These are phyloP conservation scores for Linyphia triangularis DNA, from an alignment of 2,888 invertebrate genomes.

Conservation along the genomic window DNA sequence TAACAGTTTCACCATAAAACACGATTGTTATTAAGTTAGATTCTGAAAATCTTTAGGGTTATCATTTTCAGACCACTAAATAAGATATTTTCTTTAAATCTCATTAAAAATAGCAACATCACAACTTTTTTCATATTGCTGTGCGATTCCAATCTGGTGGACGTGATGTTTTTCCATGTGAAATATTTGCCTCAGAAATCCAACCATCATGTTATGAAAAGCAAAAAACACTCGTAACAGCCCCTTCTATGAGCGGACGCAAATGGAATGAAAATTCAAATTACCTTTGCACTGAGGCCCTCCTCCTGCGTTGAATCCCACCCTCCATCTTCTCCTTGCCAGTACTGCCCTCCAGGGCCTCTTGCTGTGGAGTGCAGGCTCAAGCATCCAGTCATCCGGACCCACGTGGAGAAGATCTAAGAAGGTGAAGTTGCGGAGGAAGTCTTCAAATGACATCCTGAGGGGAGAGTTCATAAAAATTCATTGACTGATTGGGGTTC, in stretches of 20 bases:
- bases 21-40: too few relatives aligned
- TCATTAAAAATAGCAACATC: too few relatives aligned
- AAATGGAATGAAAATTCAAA: background rate
- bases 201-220: too few relatives aligned
- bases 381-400: constrained; percentile 88
- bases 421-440: constrained; percentile 85
- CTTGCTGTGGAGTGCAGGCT: constrained; percentile 85
- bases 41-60: too few relatives aligned
- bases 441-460: constrained; percentile 87
- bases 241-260: background rate
- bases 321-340: constrained; percentile 85
- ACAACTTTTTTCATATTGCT: too few relatives aligned
- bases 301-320: constrained; percentile 87
- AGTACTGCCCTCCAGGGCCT: constrained; percentile 87
- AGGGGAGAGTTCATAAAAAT: background rate
- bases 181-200: too few relatives aligned
- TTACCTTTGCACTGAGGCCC: constrained; percentile 84
- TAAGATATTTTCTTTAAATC: too few relatives aligned
- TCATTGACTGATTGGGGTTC: background rate
- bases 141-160: too few relatives aligned
- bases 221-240: too few relatives aligned
- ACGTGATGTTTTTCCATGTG: too few relatives aligned
- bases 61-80: too few relatives aligned
- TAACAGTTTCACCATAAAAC: too few relatives aligned
- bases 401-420: constrained; percentile 87